Percentiles rank a stretch among this genome's conserved stretches.
phyloP scores from a whole-genome alignment of 2,113 vertebrate species.

The Pteruthius melanotis region DNA sequence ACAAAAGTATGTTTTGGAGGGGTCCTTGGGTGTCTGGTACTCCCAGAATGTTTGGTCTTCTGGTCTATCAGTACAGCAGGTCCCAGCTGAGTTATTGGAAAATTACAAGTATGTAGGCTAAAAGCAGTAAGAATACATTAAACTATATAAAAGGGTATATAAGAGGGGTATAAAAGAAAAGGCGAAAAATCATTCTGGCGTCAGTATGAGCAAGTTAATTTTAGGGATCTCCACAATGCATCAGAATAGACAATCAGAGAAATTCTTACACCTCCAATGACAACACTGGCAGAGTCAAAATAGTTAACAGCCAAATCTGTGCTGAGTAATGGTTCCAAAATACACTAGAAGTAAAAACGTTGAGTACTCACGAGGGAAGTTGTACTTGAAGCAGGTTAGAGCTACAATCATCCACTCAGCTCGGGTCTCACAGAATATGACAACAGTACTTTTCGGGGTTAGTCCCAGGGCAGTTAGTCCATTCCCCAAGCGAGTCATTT shows the following conservation, averaged over 20 bases:
- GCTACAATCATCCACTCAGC: constrained; percentile 95
- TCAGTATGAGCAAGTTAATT: not conserved
- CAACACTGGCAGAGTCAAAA: not conserved
- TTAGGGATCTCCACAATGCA: not conserved
- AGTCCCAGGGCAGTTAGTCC: constrained; percentile 86
- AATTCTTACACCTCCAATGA: not conserved
- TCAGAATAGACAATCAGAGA: not conserved
- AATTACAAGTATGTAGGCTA: no score
- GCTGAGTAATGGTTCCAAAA: not conserved
- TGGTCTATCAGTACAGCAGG: no score
- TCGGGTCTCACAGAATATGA: constrained; percentile 95
- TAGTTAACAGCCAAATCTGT: not conserved
- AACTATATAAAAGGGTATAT: no score
- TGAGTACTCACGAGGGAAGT: constrained; percentile 88
- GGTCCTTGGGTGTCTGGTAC: no score
- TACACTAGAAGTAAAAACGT: not conserved
- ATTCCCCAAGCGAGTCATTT: constrained; percentile 78
- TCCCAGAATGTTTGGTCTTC: no score
- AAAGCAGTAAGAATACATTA: no score
- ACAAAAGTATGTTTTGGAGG: no score
- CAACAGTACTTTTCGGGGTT: constrained; percentile 83
- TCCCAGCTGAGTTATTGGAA: no score
- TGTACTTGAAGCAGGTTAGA: constrained; percentile 91
- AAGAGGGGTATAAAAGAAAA: no score
- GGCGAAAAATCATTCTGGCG: no score